Base-by-base conservation (phyloP, 2,888 invertebrate species). In the Lagria hirta region DNA sequence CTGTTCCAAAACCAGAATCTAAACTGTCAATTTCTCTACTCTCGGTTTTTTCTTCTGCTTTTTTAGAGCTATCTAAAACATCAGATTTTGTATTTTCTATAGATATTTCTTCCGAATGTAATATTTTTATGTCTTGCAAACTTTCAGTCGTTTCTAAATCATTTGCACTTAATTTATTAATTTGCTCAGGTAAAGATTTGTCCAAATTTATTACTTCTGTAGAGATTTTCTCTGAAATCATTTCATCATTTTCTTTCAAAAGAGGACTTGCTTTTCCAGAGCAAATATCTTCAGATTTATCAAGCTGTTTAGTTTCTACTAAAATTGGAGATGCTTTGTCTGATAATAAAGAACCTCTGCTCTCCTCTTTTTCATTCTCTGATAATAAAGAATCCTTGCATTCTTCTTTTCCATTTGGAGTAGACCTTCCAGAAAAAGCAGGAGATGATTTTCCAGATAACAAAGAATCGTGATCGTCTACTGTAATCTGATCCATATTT, bases 81-180 rank as follows among this genome's bases (percentile, higher is more conserved):
- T 14, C 33, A 21, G 21, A 27, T 17, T 49, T 30, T n/a, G 52
- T 41, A 20, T 52, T 61, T 45, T 60, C 58, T 15, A 57, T 56
- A 20, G 60, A 60, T 34, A 60, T 27, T 50, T 59, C 57, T 13
- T 32, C 21, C 11, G 40, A 24, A 20, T 10, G 17, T 10, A 52
- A 41, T 22, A 55, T 61, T 51, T 62, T 54, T 15, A 61, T 59
- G 32, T 62, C 61, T 3, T 60, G 61, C 45, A 62, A 24, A 62
- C 24, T 48, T 61, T 33, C 28, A 48, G 3, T 52, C 46, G 41
- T 3, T 23, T 30, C 30, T n/a, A n/a, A n/a, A n/a, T n/a, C n/a
- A n/a, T n/a, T 37, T 21, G 5, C 6, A 38, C 30, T 3, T 22
- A 20, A 32, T 22, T 28, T 29, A 21, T 10, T 10, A 6, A n/a